Evolutionary conservation across 2,797 vertebrate genomes (phyloP).

Genomic region (Melanogrammus aeglefinus): DNA sequence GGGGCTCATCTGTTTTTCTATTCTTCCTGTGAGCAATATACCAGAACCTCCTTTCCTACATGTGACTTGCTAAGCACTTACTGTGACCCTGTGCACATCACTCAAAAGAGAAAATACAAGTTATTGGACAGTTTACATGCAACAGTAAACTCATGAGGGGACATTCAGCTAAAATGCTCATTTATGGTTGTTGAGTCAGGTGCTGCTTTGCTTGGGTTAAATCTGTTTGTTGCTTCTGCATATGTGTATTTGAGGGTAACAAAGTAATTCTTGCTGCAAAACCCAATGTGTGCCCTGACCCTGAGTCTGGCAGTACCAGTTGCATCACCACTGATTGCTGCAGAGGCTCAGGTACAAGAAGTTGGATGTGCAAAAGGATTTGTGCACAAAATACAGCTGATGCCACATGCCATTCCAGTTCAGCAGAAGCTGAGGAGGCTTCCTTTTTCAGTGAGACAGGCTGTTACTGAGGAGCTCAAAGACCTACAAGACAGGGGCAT

Average conservation of each 20-base stretch:
- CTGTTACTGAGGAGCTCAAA: conserved; percentile 14
- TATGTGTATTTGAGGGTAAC: too few species aligned
- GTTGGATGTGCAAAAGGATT: too few species aligned
- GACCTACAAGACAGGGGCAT: conserved; percentile 16
- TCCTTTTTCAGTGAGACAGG: conserved; percentile 24
- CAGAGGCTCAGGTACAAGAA: conserved; percentile 18
- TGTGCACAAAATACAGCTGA: too few species aligned
- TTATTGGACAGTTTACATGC: not conserved
- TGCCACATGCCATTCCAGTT: too few species aligned
- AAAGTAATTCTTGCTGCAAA: too few species aligned
- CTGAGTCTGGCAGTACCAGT: not conserved
- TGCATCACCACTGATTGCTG: not conserved
- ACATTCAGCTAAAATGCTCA: conserved; percentile 9
- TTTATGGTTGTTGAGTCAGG: not conserved
- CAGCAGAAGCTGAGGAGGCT: conserved; percentile 11
- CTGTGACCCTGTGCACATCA: not conserved
- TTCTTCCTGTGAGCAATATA: conserved; percentile 11
- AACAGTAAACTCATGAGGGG: conserved; percentile 5
- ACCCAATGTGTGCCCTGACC: too few species aligned
- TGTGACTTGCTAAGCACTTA: not conserved
- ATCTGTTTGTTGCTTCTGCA: not conserved
- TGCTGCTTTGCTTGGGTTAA: not conserved
- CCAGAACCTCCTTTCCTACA: conserved; percentile 5
- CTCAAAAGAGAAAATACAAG: not conserved
- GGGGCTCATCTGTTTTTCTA: conserved; percentile 10